Conservation (phyloP, 2,797 vertebrate genomes). For the Clarias platycephalus region DNA sequence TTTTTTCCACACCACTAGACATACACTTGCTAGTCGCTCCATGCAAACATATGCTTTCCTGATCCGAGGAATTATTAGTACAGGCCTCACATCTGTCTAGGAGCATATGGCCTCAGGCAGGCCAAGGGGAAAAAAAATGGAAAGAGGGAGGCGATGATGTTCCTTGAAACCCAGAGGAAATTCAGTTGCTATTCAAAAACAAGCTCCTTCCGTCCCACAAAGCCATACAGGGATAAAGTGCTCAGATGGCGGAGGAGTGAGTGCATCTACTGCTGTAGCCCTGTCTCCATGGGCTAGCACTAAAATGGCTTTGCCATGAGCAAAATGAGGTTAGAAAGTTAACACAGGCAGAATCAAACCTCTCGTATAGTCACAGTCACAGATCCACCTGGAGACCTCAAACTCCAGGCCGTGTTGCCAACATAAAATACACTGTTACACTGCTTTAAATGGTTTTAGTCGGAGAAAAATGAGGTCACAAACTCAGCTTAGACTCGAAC, state of each 20-base stretch:
- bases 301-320: constrained; percentile 5
- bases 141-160: constrained; percentile 29
- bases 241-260: neutral
- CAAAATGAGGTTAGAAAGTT: constrained; percentile 1
- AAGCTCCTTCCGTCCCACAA: neutral
- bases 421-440: neutral
- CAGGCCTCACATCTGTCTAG: constrained; percentile 66
- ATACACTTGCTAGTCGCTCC: constrained; percentile 32
- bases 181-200: constrained; percentile 60
- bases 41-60: constrained; percentile 64
- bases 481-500: neutral
- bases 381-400: constrained; percentile 85
- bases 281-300: neutral
- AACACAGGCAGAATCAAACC: neutral
- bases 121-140: constrained; percentile 28
- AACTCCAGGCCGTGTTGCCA: constrained; percentile 91
- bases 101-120: constrained; percentile 70
- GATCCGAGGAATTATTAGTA: constrained; percentile 67
- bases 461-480: neutral
- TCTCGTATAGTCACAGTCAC: neutral
- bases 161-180: constrained; percentile 60
- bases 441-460: neutral
- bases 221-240: constrained; percentile 1
- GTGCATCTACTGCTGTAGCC: neutral
- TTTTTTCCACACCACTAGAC: constrained; percentile 24